Evolutionary conservation across 2,113 vertebrate genomes (phyloP), one percentile per base, ranked within the genome.

Genomic region (Zosterops lateralis): DNA sequence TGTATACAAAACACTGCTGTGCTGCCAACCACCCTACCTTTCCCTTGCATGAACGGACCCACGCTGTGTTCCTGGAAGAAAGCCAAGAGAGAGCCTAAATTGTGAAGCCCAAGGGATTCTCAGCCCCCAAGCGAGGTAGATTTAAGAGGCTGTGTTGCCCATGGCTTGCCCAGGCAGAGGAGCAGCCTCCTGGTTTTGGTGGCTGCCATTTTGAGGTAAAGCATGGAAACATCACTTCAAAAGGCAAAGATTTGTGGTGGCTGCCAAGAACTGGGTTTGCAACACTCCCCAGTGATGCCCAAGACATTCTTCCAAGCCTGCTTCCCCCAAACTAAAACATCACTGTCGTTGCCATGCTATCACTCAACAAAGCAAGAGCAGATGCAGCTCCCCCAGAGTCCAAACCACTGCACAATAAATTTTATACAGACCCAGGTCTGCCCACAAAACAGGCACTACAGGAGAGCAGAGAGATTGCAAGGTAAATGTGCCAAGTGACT

Each of bases 11-110:
- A 92, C 90, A 90, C 21, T 1, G 1, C 76, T 12, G 5, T 3
- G 3, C 76, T 95, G 92, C 83, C 96, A 96, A 87, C 65, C 61
- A 89, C 68, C 65, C 90, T 89, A 72, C 86, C 79, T 84, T 95
- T 62, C 75, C 79, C 71, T 80, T 83, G 76, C 82, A 80, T 83
- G 85, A 93, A 73, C 1, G 32, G 92, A 92, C 79, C 88, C 82
- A 94, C 7, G 5, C 88, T 91, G 87, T 85, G 24, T 8, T 87
- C 54, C 75, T 92, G 90, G 92, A 91, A 54, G 58, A 66, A 60
- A 88, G 82, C 85, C 88, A 83, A 64, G 57, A 82, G 19, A 48
- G 14, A 48, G 38, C 53, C 64, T 89, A 42, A 88, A 74, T 20
- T 80, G 47, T 66, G 82, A 88, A 70, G 79, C 85, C 72, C 64